Conservation (phyloP, 1,140 invertebrate genomes). For the Melipona quadrifasciata region DNA sequence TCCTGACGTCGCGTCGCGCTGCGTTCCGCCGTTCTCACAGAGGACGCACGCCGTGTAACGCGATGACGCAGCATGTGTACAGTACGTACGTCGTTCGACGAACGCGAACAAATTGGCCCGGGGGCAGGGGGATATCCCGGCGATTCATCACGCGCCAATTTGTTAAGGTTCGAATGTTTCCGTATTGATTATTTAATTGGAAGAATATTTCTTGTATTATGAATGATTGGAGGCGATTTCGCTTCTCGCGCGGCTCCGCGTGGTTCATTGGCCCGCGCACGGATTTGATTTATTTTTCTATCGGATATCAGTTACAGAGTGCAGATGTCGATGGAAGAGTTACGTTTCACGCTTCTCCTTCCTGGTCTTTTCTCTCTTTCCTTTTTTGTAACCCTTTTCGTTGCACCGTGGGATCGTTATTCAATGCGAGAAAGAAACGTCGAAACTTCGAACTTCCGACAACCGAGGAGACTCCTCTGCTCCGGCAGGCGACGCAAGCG, state of each 20-base stretch:
- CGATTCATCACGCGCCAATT: conserved; percentile 1
- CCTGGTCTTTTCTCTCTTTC: no score
- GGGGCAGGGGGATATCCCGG: not conserved
- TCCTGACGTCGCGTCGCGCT: no score
- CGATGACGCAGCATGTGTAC: not conserved
- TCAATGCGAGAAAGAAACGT: not conserved
- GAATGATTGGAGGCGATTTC: not conserved
- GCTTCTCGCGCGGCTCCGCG: not conserved
- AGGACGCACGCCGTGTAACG: not conserved
- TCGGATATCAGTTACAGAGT: not conserved
- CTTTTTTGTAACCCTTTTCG: no score
- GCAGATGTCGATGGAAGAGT: no score
- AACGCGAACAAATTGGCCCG: not conserved
- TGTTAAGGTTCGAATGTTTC: not conserved
- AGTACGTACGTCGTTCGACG: not conserved
- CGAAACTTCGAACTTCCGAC: not conserved
- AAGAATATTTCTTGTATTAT: not conserved
- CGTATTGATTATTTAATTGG: conserved; percentile 13
- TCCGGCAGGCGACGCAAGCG: not conserved
- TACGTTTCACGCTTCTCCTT: no score
- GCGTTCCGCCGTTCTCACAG: not conserved
- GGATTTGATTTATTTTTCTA: not conserved
- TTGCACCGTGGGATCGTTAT: no score
- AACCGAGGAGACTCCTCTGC: not conserved
- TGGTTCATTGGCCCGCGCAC: not conserved